Evolutionary conservation across 2,113 vertebrate genomes (phyloP), one percentile per base, ranked within the genome.

Genomic region (Misgurnus mizolepis): DNA sequence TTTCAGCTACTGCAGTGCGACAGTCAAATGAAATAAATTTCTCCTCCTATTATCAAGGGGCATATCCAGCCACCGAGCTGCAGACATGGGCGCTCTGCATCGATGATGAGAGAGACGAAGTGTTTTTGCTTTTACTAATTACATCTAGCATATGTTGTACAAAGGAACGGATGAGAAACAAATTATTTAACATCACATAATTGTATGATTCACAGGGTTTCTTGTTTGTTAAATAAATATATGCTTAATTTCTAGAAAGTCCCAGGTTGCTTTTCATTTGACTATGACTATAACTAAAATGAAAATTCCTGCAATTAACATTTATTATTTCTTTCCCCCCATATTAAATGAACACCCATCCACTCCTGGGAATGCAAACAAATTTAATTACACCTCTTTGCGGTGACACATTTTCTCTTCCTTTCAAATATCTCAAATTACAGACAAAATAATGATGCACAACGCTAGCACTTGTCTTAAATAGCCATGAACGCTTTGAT

Each of bases 21-120:
- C 87, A 91, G 89, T 91, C 89, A 89, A 92, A 92, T 88, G 83
- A 92, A 92, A 93, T 91, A 91, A 82, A 91, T 92, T 90, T 90
- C 80, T 89, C 87, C 75, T 87, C 74, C 86, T 89, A 92, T 91
- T 91, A 90, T 92, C 91, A 86, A 67, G 89, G 88, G 92, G 88
- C 80, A 82, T 84, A 83, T 90, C 82, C 85, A 88, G 82, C 86
- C 78, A 85, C 65, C 89, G 84, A 89, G 89, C 87, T 88, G 85
- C 82, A 75, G 83, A 89, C 83, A 87, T 70, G 82, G 87, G 86
- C 53, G 88, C 85, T 70, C 83, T 88, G 88, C 89, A 80, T 89
- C 88, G 83, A 80, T 85, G 80, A 87, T 76, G 85, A 83, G 74
- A 85, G 68, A 82, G 77, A 72, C 86, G 83, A 85, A 58, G 79